Evolutionary conservation across 2,113 vertebrate genomes (phyloP), one percentile per base, ranked within the genome.

Genomic region (Syngnathus floridae): DNA sequence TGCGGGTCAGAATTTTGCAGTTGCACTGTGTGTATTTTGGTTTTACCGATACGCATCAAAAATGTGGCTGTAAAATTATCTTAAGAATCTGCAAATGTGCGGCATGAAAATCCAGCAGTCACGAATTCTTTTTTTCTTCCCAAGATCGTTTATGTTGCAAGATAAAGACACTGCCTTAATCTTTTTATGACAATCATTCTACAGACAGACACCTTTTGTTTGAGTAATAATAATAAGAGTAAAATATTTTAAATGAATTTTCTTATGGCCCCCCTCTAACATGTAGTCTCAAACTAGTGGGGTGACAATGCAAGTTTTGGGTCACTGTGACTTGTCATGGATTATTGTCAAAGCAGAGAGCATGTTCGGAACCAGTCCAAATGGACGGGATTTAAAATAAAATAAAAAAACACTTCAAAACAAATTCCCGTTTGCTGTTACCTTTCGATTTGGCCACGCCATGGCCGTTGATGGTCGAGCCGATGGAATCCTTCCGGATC

Each of bases 401-500:
- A 17, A 5, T 5, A 5, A 14, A 7, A 10, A 38, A 59, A 38
- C 17, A 19, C 17, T 57, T 57, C 7, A 58, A 1, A 35, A 14
- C 57, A 11, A 3, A 13, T 1, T 60, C 9, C 9, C 22, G 38
- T 21, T 60, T 92, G 90, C 93, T 62, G 0, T 69, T 85, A 88
- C 97, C 97, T 98, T 95, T 98, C 59, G 87, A 86, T 87, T 89
- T 92, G 55, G 91, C 78, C 74, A 91, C 86, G 72, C 88, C 71
- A 63, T 91, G 87, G 71, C 92, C 93, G 85, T 88, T 92, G 12
- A 94, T 86, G 68, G 92, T 82, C 64, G 94, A 86, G 80, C 90
- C 89, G 81, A 90, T 80, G n/a, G 91, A 87, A 88, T 99, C 97
- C 89, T 95, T 98, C 92, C 95, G 93, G 83, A 95, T 90, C 86